phyloP scores from a whole-genome alignment of 2,888 invertebrate species.

The Antheraea yamamai region DNA sequence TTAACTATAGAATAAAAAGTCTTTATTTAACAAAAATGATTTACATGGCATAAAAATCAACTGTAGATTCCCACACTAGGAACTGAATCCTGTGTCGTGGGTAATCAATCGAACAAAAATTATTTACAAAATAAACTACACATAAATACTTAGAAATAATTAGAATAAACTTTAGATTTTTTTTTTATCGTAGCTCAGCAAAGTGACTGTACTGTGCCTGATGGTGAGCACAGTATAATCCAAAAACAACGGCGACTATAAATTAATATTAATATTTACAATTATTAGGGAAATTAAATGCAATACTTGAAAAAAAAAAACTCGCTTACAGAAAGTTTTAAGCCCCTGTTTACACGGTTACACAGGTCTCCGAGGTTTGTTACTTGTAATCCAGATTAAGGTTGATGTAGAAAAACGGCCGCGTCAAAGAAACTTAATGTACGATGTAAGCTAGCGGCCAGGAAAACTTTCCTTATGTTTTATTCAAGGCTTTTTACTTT shows the following conservation, averaged over 20 bases:
- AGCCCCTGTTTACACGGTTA: constrained; percentile 30
- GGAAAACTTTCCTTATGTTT: constrained; percentile 28
- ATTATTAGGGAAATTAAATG: background rate
- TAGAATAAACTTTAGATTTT: background rate
- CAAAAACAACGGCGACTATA: too few species aligned
- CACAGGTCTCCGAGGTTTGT: constrained; percentile 45
- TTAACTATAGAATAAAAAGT: too few species aligned
- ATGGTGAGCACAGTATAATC: too few species aligned
- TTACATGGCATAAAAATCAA: too few species aligned
- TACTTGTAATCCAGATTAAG: constrained; percentile 61
- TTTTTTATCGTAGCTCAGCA: too few species aligned
- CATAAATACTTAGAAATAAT: background rate
- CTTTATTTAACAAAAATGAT: too few species aligned
- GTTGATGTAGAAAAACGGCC: constrained; percentile 57
- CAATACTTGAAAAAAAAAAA: background rate
- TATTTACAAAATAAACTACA: too few species aligned
- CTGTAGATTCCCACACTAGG: too few species aligned
- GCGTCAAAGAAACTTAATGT: constrained; percentile 45
- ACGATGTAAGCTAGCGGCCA: constrained; percentile 21
- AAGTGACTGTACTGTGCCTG: too few species aligned
- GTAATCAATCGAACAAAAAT: too few species aligned
- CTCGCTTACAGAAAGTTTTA: background rate
- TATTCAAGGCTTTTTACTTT: constrained; percentile 26
- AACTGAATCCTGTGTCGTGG: too few species aligned
- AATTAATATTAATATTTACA: too few species aligned